Percentiles rank a stretch among this genome's conserved stretches.
These are phyloP conservation scores for Clarias fuscus DNA, from an alignment of 2,797 vertebrate genomes.

Conservation along the genomic window DNA sequence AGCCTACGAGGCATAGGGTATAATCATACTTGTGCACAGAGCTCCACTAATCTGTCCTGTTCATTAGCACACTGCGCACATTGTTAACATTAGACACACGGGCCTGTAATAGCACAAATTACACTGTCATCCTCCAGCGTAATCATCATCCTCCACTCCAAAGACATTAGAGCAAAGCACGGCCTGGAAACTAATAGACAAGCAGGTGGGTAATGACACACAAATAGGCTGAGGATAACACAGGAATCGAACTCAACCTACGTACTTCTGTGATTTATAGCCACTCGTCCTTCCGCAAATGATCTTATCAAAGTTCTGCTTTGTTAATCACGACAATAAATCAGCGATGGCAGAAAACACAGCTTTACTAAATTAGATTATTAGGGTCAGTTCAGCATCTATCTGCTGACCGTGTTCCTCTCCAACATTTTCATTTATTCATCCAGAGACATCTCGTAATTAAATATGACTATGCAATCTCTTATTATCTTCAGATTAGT, in stretches of 20 bases:
- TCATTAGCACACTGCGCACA: conserved; percentile 52
- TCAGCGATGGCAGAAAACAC: conserved; percentile 36
- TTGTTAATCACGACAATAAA: conserved; percentile 45
- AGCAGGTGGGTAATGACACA: conserved; percentile 41
- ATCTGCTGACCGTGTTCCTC: conserved; percentile 20
- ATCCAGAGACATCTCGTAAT: not conserved
- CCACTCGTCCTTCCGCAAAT: conserved; percentile 24
- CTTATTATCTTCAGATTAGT: not conserved
- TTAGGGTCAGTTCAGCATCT: conserved; percentile 32
- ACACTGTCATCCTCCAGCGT: conserved; percentile 56
- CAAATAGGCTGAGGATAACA: conserved; percentile 40
- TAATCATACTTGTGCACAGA: conserved; percentile 51
- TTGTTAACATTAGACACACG: conserved; percentile 58
- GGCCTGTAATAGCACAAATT: conserved; percentile 59
- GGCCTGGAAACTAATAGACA: conserved; percentile 39
- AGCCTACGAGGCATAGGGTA: conserved; percentile 42
- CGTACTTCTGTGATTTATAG: conserved; percentile 40
- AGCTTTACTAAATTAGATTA: conserved; percentile 43
- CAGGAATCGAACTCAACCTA: conserved; percentile 29
- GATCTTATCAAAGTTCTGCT: conserved; percentile 41
- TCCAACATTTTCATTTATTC: conserved; percentile 23
- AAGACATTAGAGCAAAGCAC: conserved; percentile 56
- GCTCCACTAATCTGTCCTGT: conserved; percentile 51
- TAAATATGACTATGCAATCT: not conserved
- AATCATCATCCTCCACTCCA: conserved; percentile 59